Evolutionary conservation across 1,140 invertebrate species (phyloP), one percentile per base, ranked within the genome.

Genomic region (Mylabris phalerata): DNA sequence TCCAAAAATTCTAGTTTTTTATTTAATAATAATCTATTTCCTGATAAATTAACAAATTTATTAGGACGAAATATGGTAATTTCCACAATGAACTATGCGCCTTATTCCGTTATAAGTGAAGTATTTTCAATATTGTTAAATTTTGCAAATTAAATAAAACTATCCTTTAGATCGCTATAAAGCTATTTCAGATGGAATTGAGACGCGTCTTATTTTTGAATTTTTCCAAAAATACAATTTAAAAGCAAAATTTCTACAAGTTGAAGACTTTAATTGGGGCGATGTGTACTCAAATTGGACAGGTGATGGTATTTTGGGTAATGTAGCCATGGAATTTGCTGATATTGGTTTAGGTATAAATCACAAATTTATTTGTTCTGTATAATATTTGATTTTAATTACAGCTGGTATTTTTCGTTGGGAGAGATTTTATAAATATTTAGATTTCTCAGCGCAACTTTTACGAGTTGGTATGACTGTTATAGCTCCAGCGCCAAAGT

Each of bases 21-120:
- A 9, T 50, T 41, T 26, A 55, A 47, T 3, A 57, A 50, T 39
- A 26, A 57, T 44, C 40, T 63, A 32, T 63, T 56, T 27, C 61
- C 61, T 0, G 46, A 63, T 39, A 63, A 63, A 19, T 19, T 19
- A 19, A 19, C 19, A 19, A 19, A 19, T 19, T 19, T 19, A 55
- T 48, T 63, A 40, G n/a, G 7, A 6, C 57, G 60, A 27, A 57
- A 63, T 42, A 38, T 45, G 24, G 50, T 7, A 32, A 1, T 32
- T 32, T 57, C 49, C 11, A 63, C 57, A 7, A 49, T 63, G 40
- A 48, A 41, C 39, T 63, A 63, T 26, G 44, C 51, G 10, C 61
- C 61, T 5, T 63, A 57, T 26, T 49, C 43, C 9, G 54, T 63
- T 40, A 40, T 50, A 44, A 56, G 60, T 62, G 55, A 32, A 32